Base-by-base conservation (phyloP, 2,888 invertebrate genomes). In the Vesta saturnalis region DNA sequence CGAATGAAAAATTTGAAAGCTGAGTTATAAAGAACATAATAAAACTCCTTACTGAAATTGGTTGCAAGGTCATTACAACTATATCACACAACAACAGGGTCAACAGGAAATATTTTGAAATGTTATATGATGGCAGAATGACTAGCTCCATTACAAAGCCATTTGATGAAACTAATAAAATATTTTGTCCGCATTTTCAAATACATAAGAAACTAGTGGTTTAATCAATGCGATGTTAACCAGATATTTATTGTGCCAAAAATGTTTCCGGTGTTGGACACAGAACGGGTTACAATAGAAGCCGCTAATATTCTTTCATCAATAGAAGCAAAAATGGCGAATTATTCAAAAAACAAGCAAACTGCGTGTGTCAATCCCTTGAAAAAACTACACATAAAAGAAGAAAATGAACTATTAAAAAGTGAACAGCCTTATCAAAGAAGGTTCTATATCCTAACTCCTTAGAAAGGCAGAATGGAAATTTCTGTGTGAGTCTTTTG, bases 51-150 rank as follows among this genome's bases (percentile, higher is more conserved):
- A 46, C 46, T 8, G n/a, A 47, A 8, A 5, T 47, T 1, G 22
- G 47, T 14, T 60, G 21, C 19, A 1, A 47, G 2, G 14, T 60
- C 12, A 3, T 60, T 14, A 8, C 47, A 3, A 21, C 47, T 2
- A 21, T 47, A 1, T 46, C 60, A 22, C 47, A 60, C 12, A 60
- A 60, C 22, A 60, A 60, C 18, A 21, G 14, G 6, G 60, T 60
- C 1, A 60, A 60, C 49, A 14, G 21, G 1, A 47, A 19, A 60
- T 47, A 12, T 1, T 60, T 60, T 60, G 47, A 60, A 47, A 19
- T n/a, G 1, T 8, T 60, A 16, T 60, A n/a, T 49, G 14, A 12
- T 23, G 55, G 22, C 1, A 55, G 4, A 10, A 14, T 55, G 8
- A 22, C 1, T 14, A 1, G 23, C 3, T 1, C 1, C 55, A 10